Evolutionary conservation across 2,888 invertebrate genomes (phyloP), one percentile per base, ranked within the genome.

Genomic region (Fragum fragum): DNA sequence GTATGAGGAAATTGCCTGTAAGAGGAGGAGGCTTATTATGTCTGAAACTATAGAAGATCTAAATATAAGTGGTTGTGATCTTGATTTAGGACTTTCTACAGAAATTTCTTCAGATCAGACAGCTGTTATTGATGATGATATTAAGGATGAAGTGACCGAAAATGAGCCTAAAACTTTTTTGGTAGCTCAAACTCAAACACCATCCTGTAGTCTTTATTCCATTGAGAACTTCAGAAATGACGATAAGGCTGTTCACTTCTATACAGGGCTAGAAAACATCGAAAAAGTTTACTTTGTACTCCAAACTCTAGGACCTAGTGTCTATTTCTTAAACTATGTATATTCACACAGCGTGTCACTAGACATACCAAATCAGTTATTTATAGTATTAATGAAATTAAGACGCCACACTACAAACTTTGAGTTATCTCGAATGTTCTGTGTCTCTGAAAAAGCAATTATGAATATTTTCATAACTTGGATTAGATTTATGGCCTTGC

Each of bases 211-310:
- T n/a, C n/a, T n/a, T n/a, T n/a, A n/a, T n/a, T n/a, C n/a, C n/a
- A n/a, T n/a, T n/a, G n/a, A n/a, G n/a, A n/a, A n/a, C n/a, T n/a
- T n/a, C n/a, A n/a, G n/a, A n/a, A n/a, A n/a, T 53, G 79, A 83
- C 42, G 47, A 66, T 47, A 57, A 52, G 28, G 79, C 42, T 47
- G 53, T 86, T 7, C 80, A 86, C 73, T 81, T 78, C 63, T 80
- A 85, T 52, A 79, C 82, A 29, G 85, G 82, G 0, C 52, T 85
- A 6, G 85, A 85, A 47, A 55, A 29, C 79, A 21, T 71, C 85
- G 66, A 16, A 16, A 47, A 47, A n/a, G 5, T 47, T 3, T 9
- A 9, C 7, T 47, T 47, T 47, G 47, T 47, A 14, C 14, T 47
- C 7, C 47, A 70, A 18, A 79, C 79, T 28, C 63, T 85, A 18